Base-by-base conservation (phyloP, 2,797 vertebrate species). In the Onychomys torridus region DNA sequence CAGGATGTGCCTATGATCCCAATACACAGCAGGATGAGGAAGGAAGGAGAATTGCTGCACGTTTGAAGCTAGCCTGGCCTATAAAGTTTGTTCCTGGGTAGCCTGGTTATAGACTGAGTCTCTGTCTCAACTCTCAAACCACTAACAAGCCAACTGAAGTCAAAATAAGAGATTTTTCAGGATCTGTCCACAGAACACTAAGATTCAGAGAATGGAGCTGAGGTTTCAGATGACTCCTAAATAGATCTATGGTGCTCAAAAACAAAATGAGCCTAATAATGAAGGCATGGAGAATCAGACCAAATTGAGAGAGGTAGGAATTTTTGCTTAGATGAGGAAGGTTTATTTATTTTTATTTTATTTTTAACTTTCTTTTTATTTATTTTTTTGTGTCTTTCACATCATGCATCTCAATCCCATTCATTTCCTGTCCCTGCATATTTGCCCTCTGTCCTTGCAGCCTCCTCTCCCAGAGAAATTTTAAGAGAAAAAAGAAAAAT, bases 311-410 rank as follows among this genome's bases (percentile, higher is more conserved):
- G 59, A 78, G 23, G 25, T 65, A 79, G 9, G 71, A 49, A 76
- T 75, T 79, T 97, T 93, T 94, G 84, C 57, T 94, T 95, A 84
- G 63, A 59, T 59, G n/a, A 76, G 19, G 6, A 40, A 69, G 14
- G 79, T 90, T 85, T 63, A 55, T 6, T 87, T 25, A 73, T 11
- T 73, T 73, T 73, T 73, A 73, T 40, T 73, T 75, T 12, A 69
- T n/a, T 61, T 65, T 40, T 40, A 19, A 75, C 5, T 43, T 40
- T 73, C 37, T 40, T 75, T 75, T 75, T 43, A 75, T 75, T 27
- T 75, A 75, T 75, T 75, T 23, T 23, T 12, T 75, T 75, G 34
- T 43, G 37, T 43, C 71, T 75, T 75, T 75, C 37, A 75, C 37
- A 27, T 75, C 21, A 73, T 73, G 71, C 71, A 73, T 25, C 71